A percentile compares a stretch with the other conserved stretches of the same genome.
These are phyloP conservation scores for Acleris laterana DNA, from an alignment of 2,888 invertebrate species.

Conservation along the genomic window DNA sequence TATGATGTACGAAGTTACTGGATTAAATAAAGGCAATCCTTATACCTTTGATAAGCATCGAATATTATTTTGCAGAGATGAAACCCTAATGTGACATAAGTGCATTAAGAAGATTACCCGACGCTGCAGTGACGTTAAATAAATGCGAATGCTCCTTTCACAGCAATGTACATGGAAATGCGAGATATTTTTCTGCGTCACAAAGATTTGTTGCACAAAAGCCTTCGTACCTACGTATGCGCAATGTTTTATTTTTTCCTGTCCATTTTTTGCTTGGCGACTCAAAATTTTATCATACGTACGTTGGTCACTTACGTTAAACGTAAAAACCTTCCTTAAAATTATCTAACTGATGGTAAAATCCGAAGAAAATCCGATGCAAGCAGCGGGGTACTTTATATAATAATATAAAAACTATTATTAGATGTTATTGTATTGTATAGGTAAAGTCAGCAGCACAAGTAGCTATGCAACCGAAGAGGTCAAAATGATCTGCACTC, in stretches of 20 bases:
- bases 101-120: constrained; percentile 35
- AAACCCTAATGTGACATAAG: constrained; percentile 28
- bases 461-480: too few relatives aligned
- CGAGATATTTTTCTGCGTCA: constrained; percentile 37
- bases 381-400: too few relatives aligned
- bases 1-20: too few relatives aligned
- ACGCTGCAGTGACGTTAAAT: constrained; percentile 29
- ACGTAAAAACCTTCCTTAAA: too few relatives aligned
- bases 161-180: constrained; percentile 35
- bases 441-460: too few relatives aligned
- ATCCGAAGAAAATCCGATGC: too few relatives aligned
- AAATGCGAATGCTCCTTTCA: constrained; percentile 26
- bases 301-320: constrained; percentile 2
- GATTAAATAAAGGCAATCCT: not conserved
- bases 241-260: constrained; percentile 21
- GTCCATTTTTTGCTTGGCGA: constrained; percentile 1
- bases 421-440: too few relatives aligned
- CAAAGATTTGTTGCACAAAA: constrained; percentile 37
- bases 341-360: too few relatives aligned
- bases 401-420: too few relatives aligned
- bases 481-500: too few relatives aligned
- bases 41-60: not conserved
- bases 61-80: constrained; percentile 3
- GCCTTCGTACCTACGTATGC: constrained; percentile 28
- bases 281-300: too few relatives aligned